Evolutionary conservation across 2,797 vertebrate genomes (phyloP).

Genomic region (Apodemus agrarius): DNA sequence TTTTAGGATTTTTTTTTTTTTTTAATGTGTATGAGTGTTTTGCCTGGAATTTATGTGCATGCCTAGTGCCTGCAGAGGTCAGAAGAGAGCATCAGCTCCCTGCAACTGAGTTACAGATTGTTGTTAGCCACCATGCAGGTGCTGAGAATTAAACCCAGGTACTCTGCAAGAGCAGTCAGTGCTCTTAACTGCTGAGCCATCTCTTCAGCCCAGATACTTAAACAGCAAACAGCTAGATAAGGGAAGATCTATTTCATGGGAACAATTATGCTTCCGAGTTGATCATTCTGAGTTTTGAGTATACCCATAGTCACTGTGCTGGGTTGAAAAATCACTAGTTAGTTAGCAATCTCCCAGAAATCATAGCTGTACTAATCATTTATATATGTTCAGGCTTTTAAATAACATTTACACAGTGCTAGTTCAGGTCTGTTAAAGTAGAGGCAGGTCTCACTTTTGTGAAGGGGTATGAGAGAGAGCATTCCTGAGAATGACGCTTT

Average conservation of each 20-base stretch:
- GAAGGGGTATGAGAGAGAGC: background rate
- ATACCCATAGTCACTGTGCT: background rate
- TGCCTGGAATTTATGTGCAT: background rate
- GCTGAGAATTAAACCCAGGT: background rate
- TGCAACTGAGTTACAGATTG: background rate
- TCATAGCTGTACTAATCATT: background rate
- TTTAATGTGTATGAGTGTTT: background rate
- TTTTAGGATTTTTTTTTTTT: background rate
- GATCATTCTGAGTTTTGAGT: constrained; percentile 48
- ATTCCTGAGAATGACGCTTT: constrained; percentile 40
- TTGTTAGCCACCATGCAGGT: background rate
- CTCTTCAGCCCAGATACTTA: background rate
- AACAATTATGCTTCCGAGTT: constrained; percentile 24
- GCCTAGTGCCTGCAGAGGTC: background rate
- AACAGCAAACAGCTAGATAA: background rate
- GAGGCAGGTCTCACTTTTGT: background rate
- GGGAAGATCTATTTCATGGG: background rate
- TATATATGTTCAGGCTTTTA: constrained; percentile 33
- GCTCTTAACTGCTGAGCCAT: background rate
- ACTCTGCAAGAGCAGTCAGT: background rate
- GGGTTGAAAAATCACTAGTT: constrained; percentile 46
- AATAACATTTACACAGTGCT: constrained; percentile 7
- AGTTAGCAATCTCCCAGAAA: constrained; percentile 53
- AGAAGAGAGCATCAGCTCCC: background rate
- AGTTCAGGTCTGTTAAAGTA: constrained; percentile 36